Conservation (phyloP, 2,113 vertebrate species). For the Lamprologus callipterus region DNA sequence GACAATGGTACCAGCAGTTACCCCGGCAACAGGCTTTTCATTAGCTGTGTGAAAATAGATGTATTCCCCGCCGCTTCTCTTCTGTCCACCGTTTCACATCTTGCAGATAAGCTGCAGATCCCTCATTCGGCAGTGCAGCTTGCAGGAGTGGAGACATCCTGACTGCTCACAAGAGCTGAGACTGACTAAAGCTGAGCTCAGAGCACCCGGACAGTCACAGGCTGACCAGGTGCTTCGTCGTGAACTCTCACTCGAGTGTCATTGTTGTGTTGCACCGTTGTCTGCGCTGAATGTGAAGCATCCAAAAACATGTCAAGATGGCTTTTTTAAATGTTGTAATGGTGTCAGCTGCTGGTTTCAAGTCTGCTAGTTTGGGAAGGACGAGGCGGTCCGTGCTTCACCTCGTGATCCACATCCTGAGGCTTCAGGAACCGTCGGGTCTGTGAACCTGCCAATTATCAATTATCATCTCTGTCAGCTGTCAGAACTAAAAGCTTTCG, state of each 20-base stretch:
- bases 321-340: not conserved
- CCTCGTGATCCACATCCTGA: not conserved
- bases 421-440: not conserved
- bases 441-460: not conserved
- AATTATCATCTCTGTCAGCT: not conserved
- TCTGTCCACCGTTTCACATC: not conserved
- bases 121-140: not conserved
- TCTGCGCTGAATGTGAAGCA: not conserved
- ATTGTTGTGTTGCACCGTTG: not conserved
- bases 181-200: not conserved
- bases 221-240: not conserved
- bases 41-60: conserved; percentile 70
- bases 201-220: not conserved
- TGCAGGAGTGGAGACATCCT: not conserved
- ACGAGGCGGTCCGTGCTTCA: rapidly evolving
- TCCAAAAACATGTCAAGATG: not conserved
- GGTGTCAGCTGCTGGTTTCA: not conserved
- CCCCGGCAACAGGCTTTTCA: conserved; percentile 65
- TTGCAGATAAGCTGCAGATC: conserved; percentile 24
- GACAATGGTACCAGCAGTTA: conserved; percentile 63
- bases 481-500: not conserved
- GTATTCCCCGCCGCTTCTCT: conserved; percentile 47
- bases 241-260: not conserved
- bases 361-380: not conserved
- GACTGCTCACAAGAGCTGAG: not conserved